Evolutionary conservation across 1,140 invertebrate species (phyloP).

Genomic region (Euwallacea fornicatus): DNA sequence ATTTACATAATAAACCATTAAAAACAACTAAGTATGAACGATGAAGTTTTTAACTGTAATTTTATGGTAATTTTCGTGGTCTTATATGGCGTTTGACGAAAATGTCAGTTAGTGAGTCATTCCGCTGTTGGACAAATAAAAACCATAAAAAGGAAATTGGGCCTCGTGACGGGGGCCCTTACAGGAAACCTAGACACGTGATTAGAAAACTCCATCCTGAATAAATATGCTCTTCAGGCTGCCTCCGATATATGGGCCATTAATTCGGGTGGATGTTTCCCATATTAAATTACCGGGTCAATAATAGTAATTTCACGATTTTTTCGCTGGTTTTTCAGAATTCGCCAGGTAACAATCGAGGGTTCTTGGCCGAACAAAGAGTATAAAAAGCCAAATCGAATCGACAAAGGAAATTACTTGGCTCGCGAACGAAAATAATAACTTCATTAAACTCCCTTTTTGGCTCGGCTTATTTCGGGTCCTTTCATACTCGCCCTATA

Average conservation of each 20-base stretch:
- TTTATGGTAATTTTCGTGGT: not conserved
- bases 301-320: not conserved
- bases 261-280: not conserved
- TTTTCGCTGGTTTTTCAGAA: not conserved
- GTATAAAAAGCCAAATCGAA: slow-evolving; percentile 29
- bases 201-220: slow-evolving; percentile 4
- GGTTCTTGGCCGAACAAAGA: slow-evolving; percentile 1
- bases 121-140: too few relatives aligned
- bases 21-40: too few relatives aligned
- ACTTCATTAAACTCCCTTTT: slow-evolving; percentile 34
- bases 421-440: slow-evolving; percentile 33
- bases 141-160: too few relatives aligned
- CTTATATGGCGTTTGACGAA: too few relatives aligned
- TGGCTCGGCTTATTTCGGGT: slow-evolving; percentile 24
- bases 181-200: slow-evolving; percentile 16
- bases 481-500: slow-evolving; percentile 15
- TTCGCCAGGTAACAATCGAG: not conserved
- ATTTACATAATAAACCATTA: too few relatives aligned
- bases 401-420: slow-evolving; percentile 29
- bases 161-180: too few relatives aligned
- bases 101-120: too few relatives aligned
- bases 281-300: not conserved
- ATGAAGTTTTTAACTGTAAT: too few relatives aligned
- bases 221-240: slow-evolving; percentile 2
- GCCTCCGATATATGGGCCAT: not conserved